Evolutionary conservation across 2,113 vertebrate species (phyloP).

Genomic region (Perca flavescens): DNA sequence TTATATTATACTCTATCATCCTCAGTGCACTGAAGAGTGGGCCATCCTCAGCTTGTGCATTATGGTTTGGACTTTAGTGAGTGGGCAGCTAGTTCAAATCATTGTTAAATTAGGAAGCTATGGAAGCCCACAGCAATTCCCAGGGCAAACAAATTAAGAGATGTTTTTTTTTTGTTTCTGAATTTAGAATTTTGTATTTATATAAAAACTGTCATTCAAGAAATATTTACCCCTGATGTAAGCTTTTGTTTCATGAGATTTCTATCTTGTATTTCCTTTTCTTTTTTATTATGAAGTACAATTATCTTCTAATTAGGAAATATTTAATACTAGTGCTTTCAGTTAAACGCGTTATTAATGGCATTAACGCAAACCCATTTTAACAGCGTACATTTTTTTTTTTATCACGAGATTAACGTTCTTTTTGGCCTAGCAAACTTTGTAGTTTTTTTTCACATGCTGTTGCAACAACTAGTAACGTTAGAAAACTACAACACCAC

Average conservation of each 20-base stretch:
- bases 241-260: background rate
- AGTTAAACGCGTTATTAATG: too few relatives aligned
- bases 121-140: background rate
- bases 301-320: too few relatives aligned
- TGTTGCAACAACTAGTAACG: too few relatives aligned
- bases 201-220: background rate
- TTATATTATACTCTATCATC: constrained; percentile 8
- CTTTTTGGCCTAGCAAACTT: too few relatives aligned
- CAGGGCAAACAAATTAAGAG: background rate
- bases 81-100: background rate
- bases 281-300: background rate
- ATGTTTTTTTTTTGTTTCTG: background rate
- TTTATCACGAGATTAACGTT: too few relatives aligned
- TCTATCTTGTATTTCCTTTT: background rate
- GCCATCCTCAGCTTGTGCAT: background rate
- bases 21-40: background rate
- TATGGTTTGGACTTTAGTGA: constrained; percentile 4
- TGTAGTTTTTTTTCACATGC: too few relatives aligned
- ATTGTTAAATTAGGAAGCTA: background rate
- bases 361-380: too few relatives aligned
- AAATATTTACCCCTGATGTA: background rate
- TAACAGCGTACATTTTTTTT: too few relatives aligned
- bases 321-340: too few relatives aligned
- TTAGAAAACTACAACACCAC: too few relatives aligned
- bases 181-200: background rate